phyloP scores from a whole-genome alignment of 2,797 vertebrate species.

The Pantherophis vulpinus region DNA sequence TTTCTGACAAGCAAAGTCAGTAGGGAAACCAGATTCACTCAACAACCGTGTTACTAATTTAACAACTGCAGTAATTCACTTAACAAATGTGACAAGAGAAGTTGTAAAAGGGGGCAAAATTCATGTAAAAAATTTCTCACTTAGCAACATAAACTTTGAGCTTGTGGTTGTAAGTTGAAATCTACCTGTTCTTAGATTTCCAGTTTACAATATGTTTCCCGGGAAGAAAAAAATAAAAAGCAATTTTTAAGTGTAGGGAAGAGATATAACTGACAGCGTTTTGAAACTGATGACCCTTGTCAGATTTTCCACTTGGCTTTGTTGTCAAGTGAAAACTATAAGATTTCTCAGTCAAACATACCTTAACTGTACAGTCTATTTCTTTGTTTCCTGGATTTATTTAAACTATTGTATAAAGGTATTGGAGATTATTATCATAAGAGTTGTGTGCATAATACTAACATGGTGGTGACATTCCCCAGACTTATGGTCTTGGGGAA shows the following conservation, averaged over 20 bases:
- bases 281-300: neutral
- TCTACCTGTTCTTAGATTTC: neutral
- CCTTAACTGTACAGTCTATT: neutral
- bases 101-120: too few relatives aligned
- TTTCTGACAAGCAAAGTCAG: too few relatives aligned
- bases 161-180: too few relatives aligned
- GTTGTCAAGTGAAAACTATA: neutral
- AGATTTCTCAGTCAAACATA: neutral
- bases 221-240: neutral
- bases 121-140: too few relatives aligned
- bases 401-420: neutral
- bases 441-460: neutral
- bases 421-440: neutral
- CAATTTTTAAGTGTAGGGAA: neutral
- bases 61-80: too few relatives aligned
- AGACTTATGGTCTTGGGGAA: neutral
- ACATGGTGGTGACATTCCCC: neutral
- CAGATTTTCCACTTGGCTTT: too few relatives aligned
- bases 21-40: too few relatives aligned
- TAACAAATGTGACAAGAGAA: too few relatives aligned
- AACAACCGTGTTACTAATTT: too few relatives aligned
- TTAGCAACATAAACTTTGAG: too few relatives aligned
- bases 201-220: neutral
- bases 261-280: neutral
- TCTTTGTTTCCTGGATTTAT: neutral